Percentiles rank a stretch among this genome's conserved stretches.
Conservation (phyloP, 2,797 vertebrate species). For the Neosilurus mollespiculum region DNA sequence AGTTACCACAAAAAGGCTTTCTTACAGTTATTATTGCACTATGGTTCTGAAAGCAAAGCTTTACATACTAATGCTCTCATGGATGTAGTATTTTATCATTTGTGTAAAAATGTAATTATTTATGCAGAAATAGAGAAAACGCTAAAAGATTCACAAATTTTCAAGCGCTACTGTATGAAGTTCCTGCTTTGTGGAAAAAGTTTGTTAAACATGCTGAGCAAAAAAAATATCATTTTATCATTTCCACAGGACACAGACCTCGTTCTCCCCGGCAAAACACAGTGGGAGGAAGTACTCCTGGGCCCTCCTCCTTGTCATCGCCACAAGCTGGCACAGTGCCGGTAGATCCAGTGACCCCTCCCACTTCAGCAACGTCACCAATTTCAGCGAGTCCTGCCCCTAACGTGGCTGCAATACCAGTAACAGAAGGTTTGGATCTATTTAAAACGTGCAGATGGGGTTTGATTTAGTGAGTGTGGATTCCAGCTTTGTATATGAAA, state of each 20-base stretch:
- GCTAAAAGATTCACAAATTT: too few relatives aligned
- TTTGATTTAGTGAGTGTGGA: not conserved
- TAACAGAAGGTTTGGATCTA: slow-evolving; percentile 80
- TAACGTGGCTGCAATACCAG: slow-evolving; percentile 83
- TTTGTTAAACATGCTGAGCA: not conserved
- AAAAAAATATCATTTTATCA: not conserved
- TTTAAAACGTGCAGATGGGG: not conserved
- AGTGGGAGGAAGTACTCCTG: slow-evolving; percentile 76
- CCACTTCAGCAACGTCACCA: slow-evolving; percentile 84
- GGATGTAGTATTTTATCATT: too few relatives aligned
- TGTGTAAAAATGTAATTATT: too few relatives aligned
- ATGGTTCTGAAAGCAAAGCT: too few relatives aligned
- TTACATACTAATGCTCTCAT: too few relatives aligned
- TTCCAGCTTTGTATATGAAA: not conserved
- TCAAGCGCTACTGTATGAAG: not conserved
- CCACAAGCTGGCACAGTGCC: slow-evolving; percentile 86
- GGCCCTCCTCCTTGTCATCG: slow-evolving; percentile 82
- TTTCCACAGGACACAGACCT: slow-evolving; percentile 84
- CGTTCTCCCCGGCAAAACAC: slow-evolving; percentile 92
- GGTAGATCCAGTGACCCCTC: slow-evolving; percentile 79
- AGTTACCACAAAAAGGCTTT: too few relatives aligned
- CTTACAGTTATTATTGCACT: too few relatives aligned
- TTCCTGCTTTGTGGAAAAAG: not conserved
- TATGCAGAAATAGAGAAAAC: too few relatives aligned
- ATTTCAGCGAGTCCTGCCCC: slow-evolving; percentile 88